Conservation (phyloP, 2,888 invertebrate species). For the Pristionchus japonicus region DNA sequence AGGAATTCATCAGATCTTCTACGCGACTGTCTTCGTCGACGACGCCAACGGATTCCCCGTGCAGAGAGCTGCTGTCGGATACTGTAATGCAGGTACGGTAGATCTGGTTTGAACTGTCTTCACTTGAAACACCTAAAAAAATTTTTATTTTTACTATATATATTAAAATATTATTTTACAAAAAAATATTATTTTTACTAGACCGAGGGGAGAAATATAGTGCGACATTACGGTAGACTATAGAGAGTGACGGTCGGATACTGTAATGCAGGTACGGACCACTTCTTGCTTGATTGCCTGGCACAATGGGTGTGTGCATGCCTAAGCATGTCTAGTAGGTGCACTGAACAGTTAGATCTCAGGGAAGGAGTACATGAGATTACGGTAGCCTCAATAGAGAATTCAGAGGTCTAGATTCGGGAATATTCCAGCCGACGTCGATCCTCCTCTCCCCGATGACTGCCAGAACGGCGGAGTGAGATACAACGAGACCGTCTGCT, state of each 20-base stretch:
- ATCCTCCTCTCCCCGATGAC: slow-evolving; percentile 50
- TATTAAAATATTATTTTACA: no score
- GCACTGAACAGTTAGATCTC: no score
- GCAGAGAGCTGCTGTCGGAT: slow-evolving; percentile 62
- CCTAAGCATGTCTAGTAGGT: no score
- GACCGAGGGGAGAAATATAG: no score
- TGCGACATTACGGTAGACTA: no score
- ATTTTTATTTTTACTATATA: no score
- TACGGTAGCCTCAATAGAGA: neutral
- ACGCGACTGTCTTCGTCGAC: slow-evolving; percentile 60
- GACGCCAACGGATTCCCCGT: slow-evolving; percentile 66
- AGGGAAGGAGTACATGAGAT: no score
- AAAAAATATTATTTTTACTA: no score
- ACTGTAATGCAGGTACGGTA: slow-evolving; percentile 57
- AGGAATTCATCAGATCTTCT: slow-evolving; percentile 34
- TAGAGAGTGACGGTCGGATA: slow-evolving; percentile 62
- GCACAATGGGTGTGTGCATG: no score
- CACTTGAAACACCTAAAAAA: no score
- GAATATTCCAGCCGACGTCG: neutral
- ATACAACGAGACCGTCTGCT: slow-evolving; percentile 59
- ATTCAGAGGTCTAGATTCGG: neutral
- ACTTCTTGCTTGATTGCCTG: neutral
- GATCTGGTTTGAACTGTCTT: no score
- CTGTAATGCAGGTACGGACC: slow-evolving; percentile 51
- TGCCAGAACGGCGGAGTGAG: slow-evolving; percentile 69